Base-by-base conservation (phyloP, 2,888 invertebrate genomes). In the Corbicula japonica region DNA sequence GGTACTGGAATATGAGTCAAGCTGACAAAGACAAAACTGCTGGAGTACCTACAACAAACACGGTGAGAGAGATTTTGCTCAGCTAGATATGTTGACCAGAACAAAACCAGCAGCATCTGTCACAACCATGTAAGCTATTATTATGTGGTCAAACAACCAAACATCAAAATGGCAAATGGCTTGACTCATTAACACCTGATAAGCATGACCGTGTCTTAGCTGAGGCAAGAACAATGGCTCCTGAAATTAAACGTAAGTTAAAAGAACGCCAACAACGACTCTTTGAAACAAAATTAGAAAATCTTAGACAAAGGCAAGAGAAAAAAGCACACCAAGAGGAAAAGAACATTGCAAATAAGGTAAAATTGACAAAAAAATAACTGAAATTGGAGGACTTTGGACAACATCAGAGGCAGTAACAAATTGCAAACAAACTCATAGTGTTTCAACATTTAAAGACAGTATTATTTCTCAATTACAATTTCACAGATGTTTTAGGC, bases 111-210 rank as follows among this genome's bases (percentile, higher is more conserved):
- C 71, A 23, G 77, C 69, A 12, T 46, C 70, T 1, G 69, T 69
- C 10, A 56, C 23, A 48, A 28, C 56, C 0, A 58, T 61, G 54
- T 76, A 80, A 58, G 28, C 71, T 18, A 52, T 81, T 10, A 74
- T 74, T 21, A 70, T 77, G 70, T 77, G 74, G 77, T 56, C 62
- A 26, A 70, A 81, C 41, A 77, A 81, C 52, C 41, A 72, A 68
- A 78, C 77, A 50, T 32, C 62, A 35, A 26, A 69, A 1, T 81
- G 77, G 77, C 68, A 26, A 69, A 1, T 81, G 77, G 77, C 68
- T 72, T 4, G 28, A 15, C 28, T 23, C 3, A 6, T 12, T 52
- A 21, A 15, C 54, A 34, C 15, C 52, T 12, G n/a, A 21, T 23
- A 34, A 71, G 28, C 26, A 58, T 12, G 26, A 72, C 23, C 2